Percentiles rank a stretch among this genome's conserved stretches.
phyloP scores from a whole-genome alignment of 2,888 invertebrate species.

The Andrena dorsata region DNA sequence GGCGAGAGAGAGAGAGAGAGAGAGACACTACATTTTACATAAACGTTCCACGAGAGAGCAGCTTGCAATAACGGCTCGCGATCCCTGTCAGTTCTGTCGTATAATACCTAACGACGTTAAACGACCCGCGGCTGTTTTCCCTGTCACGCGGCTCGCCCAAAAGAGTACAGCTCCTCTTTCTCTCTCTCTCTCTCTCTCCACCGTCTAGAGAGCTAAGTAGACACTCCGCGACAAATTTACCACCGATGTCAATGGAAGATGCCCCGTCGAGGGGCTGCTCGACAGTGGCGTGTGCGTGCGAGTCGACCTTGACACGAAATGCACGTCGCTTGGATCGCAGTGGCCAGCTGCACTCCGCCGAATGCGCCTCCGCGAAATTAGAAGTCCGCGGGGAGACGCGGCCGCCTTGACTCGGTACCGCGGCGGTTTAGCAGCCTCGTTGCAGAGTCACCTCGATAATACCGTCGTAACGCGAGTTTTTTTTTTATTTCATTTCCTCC shows the following conservation, averaged over 20 bases:
- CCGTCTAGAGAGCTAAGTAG: too few relatives aligned
- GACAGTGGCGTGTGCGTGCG: conserved; percentile 16
- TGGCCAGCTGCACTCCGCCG: conserved; percentile 21
- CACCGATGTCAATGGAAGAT: conserved; percentile 36
- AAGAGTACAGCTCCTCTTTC: not conserved
- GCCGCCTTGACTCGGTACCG: conserved; percentile 14
- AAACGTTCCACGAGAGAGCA: conserved; percentile 54
- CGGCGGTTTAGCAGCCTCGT: not conserved
- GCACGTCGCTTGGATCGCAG: conserved; percentile 31
- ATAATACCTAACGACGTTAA: conserved; percentile 1
- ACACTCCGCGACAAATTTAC: conserved; percentile 14
- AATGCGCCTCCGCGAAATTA: conserved; percentile 41
- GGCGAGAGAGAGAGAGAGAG: conserved; percentile 35
- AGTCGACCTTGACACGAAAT: conserved; percentile 59
- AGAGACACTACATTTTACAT: conserved; percentile 65
- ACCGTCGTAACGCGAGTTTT: not conserved
- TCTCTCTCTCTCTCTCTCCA: too few relatives aligned
- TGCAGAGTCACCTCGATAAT: not conserved
- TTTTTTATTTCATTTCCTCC: not conserved
- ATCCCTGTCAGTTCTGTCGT: conserved; percentile 23
- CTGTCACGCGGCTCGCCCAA: not conserved
- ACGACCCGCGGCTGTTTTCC: not conserved
- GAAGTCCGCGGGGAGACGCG: conserved; percentile 4
- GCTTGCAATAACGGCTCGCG: conserved; percentile 30
- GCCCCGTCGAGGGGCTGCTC: conserved; percentile 12